Percentiles rank a stretch among this genome's conserved stretches.
phyloP scores from a whole-genome alignment of 2,797 vertebrate species.

The Sciaenops ocellatus region DNA sequence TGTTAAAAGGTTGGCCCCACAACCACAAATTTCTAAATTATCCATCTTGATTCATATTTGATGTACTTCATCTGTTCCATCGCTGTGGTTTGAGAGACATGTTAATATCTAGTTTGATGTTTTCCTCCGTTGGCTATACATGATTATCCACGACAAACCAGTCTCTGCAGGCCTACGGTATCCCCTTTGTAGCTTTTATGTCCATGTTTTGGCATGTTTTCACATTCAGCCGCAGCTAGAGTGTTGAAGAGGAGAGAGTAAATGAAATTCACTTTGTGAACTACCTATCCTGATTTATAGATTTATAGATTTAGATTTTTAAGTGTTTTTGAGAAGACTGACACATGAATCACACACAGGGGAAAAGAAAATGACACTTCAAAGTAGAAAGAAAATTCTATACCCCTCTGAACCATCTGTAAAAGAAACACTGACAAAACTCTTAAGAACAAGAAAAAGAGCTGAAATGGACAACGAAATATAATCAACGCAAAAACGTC shows the following conservation, averaged over 20 bases:
- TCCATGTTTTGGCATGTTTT: constrained; percentile 48
- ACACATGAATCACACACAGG: background rate
- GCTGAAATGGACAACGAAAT: background rate
- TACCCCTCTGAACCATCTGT: background rate
- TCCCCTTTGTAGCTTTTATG: background rate
- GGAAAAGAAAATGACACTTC: background rate
- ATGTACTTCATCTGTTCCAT: constrained; percentile 25
- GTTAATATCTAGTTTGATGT: constrained; percentile 32
- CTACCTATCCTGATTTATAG: background rate
- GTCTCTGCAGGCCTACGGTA: constrained; percentile 20
- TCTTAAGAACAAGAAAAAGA: background rate
- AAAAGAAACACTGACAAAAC: background rate
- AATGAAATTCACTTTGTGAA: background rate
- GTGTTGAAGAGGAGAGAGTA: background rate
- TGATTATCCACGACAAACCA: background rate
- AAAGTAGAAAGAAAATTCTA: background rate
- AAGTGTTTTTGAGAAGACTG: background rate
- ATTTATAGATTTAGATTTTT: background rate
- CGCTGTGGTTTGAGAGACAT: constrained; percentile 17
- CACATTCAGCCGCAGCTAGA: constrained; percentile 6
- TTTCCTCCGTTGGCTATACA: constrained; percentile 7
- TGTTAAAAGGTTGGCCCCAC: constrained; percentile 12
- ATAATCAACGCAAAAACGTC: background rate
- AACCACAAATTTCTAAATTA: constrained; percentile 41
- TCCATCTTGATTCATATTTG: constrained; percentile 38